Conservation (phyloP, 2,113 vertebrate species). For the Tragulus kanchil region DNA sequence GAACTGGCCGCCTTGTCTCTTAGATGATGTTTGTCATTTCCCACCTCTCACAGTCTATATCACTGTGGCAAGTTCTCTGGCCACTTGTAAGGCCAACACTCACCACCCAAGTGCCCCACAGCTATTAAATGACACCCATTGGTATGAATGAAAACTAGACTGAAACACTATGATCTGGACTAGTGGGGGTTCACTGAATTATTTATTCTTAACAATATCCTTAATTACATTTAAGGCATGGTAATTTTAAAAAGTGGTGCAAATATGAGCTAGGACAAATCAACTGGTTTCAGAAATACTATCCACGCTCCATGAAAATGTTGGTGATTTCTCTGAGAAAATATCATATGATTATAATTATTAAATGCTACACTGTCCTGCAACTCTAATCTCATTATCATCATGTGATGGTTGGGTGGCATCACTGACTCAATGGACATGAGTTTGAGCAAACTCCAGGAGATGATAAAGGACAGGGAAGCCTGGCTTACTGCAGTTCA, state of each 20-base stretch:
- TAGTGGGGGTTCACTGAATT: not conserved
- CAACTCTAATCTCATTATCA: not conserved
- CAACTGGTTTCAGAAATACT: not conserved
- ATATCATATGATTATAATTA: not conserved
- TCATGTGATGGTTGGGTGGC: too few species aligned
- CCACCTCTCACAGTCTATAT: not conserved
- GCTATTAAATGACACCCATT: not conserved
- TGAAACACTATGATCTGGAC: not conserved
- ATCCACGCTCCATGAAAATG: not conserved
- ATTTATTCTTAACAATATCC: not conserved
- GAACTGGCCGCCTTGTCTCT: not conserved
- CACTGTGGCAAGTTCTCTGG: not conserved
- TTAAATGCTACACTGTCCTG: not conserved
- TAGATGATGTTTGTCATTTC: not conserved
- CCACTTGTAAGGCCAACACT: not conserved
- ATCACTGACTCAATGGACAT: too few species aligned
- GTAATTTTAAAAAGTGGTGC: not conserved
- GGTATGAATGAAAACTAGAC: not conserved
- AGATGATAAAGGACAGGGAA: too few species aligned
- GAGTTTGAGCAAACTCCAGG: too few species aligned
- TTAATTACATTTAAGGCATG: constrained; percentile 12
- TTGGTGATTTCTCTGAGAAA: not conserved
- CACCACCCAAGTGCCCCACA: not conserved
- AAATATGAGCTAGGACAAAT: not conserved
- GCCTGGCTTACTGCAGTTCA: too few species aligned